Conservation (phyloP, 2,888 invertebrate species). For the Coremacera marginata region DNA sequence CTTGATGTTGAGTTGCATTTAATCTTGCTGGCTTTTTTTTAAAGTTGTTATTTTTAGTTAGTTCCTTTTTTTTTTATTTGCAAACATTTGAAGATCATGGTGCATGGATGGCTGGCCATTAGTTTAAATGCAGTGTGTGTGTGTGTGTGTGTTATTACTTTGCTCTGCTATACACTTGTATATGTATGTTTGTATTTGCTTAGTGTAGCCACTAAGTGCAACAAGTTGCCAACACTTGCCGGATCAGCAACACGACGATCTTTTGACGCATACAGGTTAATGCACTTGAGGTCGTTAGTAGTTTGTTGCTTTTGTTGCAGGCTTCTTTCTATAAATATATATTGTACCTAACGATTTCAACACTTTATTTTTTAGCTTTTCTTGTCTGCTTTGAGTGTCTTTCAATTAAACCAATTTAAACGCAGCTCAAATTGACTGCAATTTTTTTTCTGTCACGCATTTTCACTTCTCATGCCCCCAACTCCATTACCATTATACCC, state of each 20-base stretch:
- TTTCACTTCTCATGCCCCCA: not conserved
- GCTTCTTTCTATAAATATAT: not conserved
- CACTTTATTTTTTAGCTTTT: not conserved
- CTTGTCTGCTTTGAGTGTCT: not conserved
- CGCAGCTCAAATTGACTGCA: constrained; percentile 1
- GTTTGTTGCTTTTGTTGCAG: not conserved
- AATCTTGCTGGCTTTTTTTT: constrained; percentile 2
- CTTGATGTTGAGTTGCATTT: constrained; percentile 6
- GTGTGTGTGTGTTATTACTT: not conserved
- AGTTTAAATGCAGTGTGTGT: not conserved
- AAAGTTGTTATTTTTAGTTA: not conserved
- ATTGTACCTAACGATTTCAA: constrained; percentile 9
- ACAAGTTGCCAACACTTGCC: constrained; percentile 27
- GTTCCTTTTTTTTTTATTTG: not conserved
- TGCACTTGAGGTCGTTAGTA: constrained; percentile 64
- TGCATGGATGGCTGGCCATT: constrained; percentile 48
- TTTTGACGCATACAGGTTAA: constrained; percentile 54
- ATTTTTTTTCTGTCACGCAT: not conserved
- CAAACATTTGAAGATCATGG: constrained; percentile 57
- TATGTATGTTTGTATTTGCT: constrained; percentile 4
- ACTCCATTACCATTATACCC: not conserved
- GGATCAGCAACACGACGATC: not conserved
- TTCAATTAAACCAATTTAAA: constrained; percentile 35
- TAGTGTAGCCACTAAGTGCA: constrained; percentile 1
- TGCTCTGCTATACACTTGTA: not conserved